Evolutionary conservation across 2,888 invertebrate genomes (phyloP).

Genomic region (Eupithecia tripunctaria): DNA sequence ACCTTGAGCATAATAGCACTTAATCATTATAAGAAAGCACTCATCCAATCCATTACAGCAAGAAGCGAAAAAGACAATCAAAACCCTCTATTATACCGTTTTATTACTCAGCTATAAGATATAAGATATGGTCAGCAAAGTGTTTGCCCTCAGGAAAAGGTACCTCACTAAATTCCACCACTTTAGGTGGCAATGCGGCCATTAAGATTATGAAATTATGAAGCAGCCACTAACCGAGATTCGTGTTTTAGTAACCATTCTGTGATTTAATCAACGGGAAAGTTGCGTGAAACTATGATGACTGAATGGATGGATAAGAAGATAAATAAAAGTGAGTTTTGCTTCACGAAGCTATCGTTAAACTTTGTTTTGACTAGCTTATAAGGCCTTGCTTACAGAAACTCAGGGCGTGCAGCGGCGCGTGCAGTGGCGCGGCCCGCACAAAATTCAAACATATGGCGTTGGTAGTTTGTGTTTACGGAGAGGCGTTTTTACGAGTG

Average conservation of each 20-base stretch:
- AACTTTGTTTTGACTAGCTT: too few species aligned
- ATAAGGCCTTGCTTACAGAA: too few species aligned
- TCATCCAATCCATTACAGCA: slow-evolving; percentile 42
- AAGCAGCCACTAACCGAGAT: slow-evolving; percentile 71
- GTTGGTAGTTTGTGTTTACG: too few species aligned
- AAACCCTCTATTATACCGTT: slow-evolving; percentile 62
- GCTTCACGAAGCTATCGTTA: background rate
- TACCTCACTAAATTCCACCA: slow-evolving; percentile 72
- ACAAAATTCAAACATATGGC: too few species aligned
- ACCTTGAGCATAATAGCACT: background rate
- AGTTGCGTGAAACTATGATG: slow-evolving; percentile 33
- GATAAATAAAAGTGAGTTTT: background rate
- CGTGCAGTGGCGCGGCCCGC: too few species aligned
- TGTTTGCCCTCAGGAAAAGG: slow-evolving; percentile 65
- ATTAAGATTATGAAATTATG: slow-evolving; percentile 82
- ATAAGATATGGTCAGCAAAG: slow-evolving; percentile 75
- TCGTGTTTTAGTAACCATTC: slow-evolving; percentile 62
- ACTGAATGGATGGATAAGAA: background rate
- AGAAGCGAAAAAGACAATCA: slow-evolving; percentile 54
- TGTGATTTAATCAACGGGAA: slow-evolving; percentile 60
- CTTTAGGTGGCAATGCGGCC: slow-evolving; percentile 72
- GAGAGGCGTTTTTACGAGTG: too few species aligned
- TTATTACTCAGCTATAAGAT: slow-evolving; percentile 68
- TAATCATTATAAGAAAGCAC: slow-evolving; percentile 14
- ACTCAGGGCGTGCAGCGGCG: too few species aligned